Percentiles rank a stretch among this genome's conserved stretches.
Evolutionary conservation across 2,113 vertebrate genomes (phyloP).

Genomic region (Aegithalos caudatus): DNA sequence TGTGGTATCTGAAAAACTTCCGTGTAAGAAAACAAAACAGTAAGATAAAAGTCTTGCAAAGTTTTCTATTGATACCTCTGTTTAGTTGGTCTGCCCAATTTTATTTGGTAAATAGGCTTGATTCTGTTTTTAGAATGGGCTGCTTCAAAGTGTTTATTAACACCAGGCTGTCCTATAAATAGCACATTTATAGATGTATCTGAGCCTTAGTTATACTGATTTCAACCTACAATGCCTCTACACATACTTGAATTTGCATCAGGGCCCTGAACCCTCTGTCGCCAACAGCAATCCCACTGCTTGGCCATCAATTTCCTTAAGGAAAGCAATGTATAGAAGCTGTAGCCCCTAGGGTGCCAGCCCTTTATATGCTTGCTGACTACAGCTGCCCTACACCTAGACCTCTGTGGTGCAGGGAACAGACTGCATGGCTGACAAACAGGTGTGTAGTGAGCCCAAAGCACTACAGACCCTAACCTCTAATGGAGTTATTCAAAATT

Average conservation of each 20-base stretch:
- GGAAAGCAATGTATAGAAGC: fast-evolving
- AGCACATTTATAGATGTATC: neutral
- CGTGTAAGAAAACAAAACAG: neutral
- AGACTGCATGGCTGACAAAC: neutral
- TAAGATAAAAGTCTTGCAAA: neutral
- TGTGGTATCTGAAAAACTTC: neutral
- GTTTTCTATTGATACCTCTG: neutral
- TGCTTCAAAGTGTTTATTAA: neutral
- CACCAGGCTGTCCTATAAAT: neutral
- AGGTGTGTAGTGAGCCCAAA: neutral
- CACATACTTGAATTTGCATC: neutral
- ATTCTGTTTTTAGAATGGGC: neutral
- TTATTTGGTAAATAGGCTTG: neutral
- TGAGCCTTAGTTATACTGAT: neutral
- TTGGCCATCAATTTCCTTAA: neutral
- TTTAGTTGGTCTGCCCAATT: neutral
- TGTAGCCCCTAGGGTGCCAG: neutral
- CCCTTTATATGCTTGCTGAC: neutral
- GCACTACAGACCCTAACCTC: neutral
- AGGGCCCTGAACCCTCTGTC: neutral
- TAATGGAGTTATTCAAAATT: neutral
- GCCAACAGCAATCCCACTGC: neutral
- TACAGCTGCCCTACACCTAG: neutral
- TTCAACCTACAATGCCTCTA: neutral
- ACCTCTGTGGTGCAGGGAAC: neutral